phyloP scores from a whole-genome alignment of 2,797 vertebrate species.

The Anguilla obscura region DNA sequence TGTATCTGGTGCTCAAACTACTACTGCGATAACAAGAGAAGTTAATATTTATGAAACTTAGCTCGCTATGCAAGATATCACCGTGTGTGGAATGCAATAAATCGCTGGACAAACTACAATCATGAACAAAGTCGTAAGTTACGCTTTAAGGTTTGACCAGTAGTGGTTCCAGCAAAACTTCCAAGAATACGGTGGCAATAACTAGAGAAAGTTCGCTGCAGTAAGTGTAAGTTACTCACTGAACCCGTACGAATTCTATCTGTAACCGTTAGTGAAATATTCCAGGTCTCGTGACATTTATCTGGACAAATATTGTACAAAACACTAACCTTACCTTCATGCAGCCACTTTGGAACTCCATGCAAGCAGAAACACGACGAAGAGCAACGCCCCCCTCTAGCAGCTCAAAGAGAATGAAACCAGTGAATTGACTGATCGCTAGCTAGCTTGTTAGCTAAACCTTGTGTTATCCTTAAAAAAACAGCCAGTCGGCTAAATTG shows the following conservation, averaged over 20 bases:
- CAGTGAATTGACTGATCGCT: not conserved
- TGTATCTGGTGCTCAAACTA: not conserved
- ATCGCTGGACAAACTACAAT: not conserved
- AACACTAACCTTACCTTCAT: conserved; percentile 11
- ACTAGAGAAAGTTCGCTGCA: not conserved
- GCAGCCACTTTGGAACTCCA: conserved; percentile 4
- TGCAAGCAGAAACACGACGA: not conserved
- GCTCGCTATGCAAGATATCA: not conserved
- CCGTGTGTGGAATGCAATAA: not conserved
- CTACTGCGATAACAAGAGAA: not conserved
- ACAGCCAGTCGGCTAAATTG: not conserved
- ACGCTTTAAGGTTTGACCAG: not conserved
- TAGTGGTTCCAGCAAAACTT: not conserved
- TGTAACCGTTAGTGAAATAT: not conserved
- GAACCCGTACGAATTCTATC: not conserved
- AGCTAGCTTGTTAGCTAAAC: not conserved
- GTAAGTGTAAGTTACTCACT: not conserved
- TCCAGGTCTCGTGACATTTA: not conserved
- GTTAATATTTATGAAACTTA: not conserved
- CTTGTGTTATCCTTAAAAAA: not conserved
- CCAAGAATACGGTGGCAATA: not conserved
- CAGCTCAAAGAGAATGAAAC: conserved; percentile 14
- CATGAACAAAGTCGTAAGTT: not conserved
- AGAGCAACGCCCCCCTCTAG: conserved; percentile 27
- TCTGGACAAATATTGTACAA: not conserved